These are phyloP conservation scores for Eospalax fontanierii DNA, from an alignment of 2,797 vertebrate species.

Conservation along the genomic window DNA sequence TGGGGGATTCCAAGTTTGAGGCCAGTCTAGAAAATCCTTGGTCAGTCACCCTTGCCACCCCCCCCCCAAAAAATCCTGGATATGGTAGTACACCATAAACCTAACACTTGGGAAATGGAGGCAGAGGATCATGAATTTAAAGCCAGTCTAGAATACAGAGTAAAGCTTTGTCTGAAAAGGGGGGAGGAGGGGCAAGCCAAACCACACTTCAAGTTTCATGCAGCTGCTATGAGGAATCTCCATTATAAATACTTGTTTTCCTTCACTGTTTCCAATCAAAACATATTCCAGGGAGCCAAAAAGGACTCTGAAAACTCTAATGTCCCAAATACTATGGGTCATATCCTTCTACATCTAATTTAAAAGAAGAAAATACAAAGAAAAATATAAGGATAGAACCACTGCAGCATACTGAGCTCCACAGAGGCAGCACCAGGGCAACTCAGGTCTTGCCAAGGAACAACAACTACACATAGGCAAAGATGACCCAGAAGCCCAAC, in stretches of 20 bases:
- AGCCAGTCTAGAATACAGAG: background rate
- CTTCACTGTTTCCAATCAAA: background rate
- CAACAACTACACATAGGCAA: background rate
- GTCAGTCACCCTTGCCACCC: no score
- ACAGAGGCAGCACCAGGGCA: background rate
- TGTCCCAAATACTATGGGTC: background rate
- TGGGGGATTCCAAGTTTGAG: background rate
- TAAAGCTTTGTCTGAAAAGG: background rate
- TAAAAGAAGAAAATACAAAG: constrained; percentile 26
- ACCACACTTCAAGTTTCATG: background rate
- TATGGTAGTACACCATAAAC: no score
- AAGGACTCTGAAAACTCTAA: background rate
- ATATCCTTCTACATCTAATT: background rate
- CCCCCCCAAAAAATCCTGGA: no score
- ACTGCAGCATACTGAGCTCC: background rate
- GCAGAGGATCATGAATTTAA: background rate
- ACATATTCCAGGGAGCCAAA: background rate
- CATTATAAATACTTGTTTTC: background rate
- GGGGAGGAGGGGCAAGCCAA: background rate
- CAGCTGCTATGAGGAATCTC: background rate
- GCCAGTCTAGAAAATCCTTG: background rate
- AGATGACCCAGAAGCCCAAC: no score
- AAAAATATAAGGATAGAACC: background rate
- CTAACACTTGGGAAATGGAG: background rate
- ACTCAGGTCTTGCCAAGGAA: background rate